These are phyloP conservation scores for Calephelis virginiensis DNA, from an alignment of 1,140 invertebrate genomes.

Conservation along the genomic window DNA sequence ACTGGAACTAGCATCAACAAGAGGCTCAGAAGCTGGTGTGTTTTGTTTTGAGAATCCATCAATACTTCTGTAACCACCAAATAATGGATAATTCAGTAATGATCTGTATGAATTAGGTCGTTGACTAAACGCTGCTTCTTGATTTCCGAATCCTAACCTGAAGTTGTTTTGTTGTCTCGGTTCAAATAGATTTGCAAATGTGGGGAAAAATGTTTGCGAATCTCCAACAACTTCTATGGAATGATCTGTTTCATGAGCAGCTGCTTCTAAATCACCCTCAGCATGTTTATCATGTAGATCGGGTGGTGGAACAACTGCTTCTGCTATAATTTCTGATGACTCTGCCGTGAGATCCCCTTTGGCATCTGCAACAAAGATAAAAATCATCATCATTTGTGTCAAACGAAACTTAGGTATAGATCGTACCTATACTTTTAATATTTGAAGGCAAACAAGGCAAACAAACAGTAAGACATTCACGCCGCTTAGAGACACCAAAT, in stretches of 20 bases:
- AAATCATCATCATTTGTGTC: neutral
- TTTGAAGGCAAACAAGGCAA: neutral
- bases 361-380: slow-evolving; percentile 60
- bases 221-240: slow-evolving; percentile 69
- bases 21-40: slow-evolving; percentile 54
- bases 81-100: slow-evolving; percentile 70
- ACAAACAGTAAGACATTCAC: too few relatives aligned
- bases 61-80: slow-evolving; percentile 61
- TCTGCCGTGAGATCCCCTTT: slow-evolving; percentile 59
- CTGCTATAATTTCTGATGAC: slow-evolving; percentile 69
- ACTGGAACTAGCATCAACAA: slow-evolving; percentile 61
- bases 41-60: slow-evolving; percentile 63
- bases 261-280: slow-evolving; percentile 38
- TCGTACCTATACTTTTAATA: too few relatives aligned
- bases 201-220: slow-evolving; percentile 72
- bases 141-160: slow-evolving; percentile 59
- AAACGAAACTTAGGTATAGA: neutral
- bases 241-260: slow-evolving; percentile 55
- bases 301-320: slow-evolving; percentile 55
- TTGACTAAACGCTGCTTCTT: slow-evolving; percentile 76
- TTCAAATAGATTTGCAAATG: slow-evolving; percentile 74
- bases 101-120: slow-evolving; percentile 72
- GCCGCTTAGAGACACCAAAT: too few relatives aligned
- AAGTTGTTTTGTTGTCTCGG: slow-evolving; percentile 64
- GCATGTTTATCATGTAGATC: slow-evolving; percentile 31